Percentiles rank a stretch among this genome's conserved stretches.
Conservation (phyloP, 2,113 vertebrate genomes). For the Ceuthmochares aereus region DNA sequence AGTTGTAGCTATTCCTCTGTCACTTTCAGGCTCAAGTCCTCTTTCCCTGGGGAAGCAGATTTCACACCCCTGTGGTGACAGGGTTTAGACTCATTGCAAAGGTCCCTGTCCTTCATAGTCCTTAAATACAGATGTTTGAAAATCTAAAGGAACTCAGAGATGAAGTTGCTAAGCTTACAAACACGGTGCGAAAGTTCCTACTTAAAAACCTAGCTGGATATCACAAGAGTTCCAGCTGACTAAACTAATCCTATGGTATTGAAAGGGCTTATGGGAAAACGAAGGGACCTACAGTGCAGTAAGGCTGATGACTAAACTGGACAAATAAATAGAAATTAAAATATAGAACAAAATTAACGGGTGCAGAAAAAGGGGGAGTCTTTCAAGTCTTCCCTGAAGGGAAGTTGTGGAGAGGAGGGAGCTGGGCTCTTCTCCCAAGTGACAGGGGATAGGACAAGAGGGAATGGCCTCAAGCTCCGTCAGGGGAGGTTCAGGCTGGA, state of each 20-base stretch:
- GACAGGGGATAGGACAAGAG: no score
- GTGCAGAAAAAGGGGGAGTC: neutral
- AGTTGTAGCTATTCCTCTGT: neutral
- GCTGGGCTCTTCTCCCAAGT: no score
- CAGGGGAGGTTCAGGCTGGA: no score
- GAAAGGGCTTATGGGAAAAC: neutral
- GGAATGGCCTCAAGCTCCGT: no score
- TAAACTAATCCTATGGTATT: neutral
- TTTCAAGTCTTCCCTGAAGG: no score
- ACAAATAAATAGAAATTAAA: neutral
- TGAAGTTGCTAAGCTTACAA: neutral
- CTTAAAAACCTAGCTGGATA: neutral
- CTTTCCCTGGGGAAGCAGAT: neutral
- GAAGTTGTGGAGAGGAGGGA: no score
- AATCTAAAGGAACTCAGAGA: neutral
- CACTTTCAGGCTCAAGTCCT: neutral
- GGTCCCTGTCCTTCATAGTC: neutral
- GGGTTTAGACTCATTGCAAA: neutral
- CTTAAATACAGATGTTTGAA: neutral
- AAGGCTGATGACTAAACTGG: neutral
- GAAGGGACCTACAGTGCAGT: neutral
- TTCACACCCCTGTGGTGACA: neutral
- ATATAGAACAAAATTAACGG: neutral
- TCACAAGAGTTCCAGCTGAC: neutral
- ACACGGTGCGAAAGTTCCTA: neutral